A percentile compares a stretch with the other conserved stretches of the same genome.
phyloP scores from a whole-genome alignment of 1,140 invertebrate genomes.

The Alviniconcha marisindica region DNA sequence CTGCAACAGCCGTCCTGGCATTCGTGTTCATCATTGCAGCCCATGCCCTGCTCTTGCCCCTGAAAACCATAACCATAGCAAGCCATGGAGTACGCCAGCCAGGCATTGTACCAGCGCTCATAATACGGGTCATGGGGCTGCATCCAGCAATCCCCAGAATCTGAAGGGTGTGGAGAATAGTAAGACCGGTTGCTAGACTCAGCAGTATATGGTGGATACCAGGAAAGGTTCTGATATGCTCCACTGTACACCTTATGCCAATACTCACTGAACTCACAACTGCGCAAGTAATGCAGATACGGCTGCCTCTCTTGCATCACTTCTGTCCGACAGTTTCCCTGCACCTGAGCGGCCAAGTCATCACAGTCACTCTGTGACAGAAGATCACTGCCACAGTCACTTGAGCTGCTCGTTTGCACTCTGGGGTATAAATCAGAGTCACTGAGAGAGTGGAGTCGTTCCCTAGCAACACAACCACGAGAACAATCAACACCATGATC shows the following conservation, averaged over 20 bases:
- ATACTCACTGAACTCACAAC: not conserved
- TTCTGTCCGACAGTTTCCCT: not conserved
- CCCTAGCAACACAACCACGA: too few relatives aligned
- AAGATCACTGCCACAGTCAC: not conserved
- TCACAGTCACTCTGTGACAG: conserved; percentile 24
- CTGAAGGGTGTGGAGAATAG: not conserved
- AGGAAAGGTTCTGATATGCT: not conserved
- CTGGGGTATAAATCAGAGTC: not conserved
- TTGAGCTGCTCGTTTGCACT: not conserved
- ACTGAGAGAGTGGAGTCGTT: not conserved
- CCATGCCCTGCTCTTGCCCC: not conserved
- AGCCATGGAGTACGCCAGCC: conserved; percentile 17
- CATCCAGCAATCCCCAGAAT: not conserved
- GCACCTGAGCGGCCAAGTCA: not conserved
- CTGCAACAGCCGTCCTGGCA: not conserved
- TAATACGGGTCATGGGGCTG: not conserved
- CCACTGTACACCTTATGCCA: not conserved
- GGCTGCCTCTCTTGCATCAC: not conserved
- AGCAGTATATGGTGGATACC: not conserved
- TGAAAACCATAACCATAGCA: conserved; percentile 32
- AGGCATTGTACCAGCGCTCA: conserved; percentile 1
- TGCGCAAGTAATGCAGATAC: not conserved
- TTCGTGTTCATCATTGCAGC: not conserved
- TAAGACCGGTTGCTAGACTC: not conserved
- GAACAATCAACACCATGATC: too few relatives aligned